A percentile compares a stretch with the other conserved stretches of the same genome.
These are phyloP conservation scores for Chromis chromis DNA, from an alignment of 2,797 vertebrate genomes.

Conservation along the genomic window DNA sequence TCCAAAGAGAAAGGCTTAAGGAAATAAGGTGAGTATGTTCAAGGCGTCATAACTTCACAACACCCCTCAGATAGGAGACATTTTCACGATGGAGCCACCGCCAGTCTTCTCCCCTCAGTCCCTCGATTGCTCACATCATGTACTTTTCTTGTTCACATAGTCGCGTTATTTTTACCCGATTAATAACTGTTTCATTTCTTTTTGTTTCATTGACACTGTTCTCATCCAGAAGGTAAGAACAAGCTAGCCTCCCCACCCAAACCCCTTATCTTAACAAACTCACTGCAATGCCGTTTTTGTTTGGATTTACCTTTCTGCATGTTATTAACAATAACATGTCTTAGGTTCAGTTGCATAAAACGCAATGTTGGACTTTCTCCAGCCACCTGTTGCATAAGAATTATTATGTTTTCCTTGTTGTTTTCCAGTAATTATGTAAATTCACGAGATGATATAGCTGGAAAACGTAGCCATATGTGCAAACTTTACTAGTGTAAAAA, in stretches of 20 bases:
- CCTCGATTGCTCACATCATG: conserved; percentile 42
- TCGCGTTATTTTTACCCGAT: conserved; percentile 64
- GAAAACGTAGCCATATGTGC: conserved; percentile 6
- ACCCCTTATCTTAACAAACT: conserved; percentile 68
- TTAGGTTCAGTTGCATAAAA: conserved; percentile 55
- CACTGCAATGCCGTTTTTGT: conserved; percentile 66
- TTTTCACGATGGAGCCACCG: conserved; percentile 13
- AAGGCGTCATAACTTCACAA: neutral
- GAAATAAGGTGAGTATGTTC: conserved; percentile 91
- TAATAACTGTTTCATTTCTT: conserved; percentile 80
- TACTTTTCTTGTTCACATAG: conserved; percentile 55
- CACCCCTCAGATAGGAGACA: neutral
- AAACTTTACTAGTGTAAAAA: neutral
- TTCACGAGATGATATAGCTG: neutral
- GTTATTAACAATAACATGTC: conserved; percentile 80
- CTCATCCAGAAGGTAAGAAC: conserved; percentile 89
- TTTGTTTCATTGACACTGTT: conserved; percentile 86
- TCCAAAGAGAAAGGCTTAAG: conserved; percentile 97
- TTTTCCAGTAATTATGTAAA: neutral
- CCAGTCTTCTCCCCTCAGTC: conserved; percentile 19
- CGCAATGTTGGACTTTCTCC: conserved; percentile 1
- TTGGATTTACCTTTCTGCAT: conserved; percentile 77
- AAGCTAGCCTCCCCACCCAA: conserved; percentile 49
- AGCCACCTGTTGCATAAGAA: conserved; percentile 63
- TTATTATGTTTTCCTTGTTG: neutral